Base-by-base conservation (phyloP, 2,888 invertebrate species). In the Danaus chrysippus region DNA sequence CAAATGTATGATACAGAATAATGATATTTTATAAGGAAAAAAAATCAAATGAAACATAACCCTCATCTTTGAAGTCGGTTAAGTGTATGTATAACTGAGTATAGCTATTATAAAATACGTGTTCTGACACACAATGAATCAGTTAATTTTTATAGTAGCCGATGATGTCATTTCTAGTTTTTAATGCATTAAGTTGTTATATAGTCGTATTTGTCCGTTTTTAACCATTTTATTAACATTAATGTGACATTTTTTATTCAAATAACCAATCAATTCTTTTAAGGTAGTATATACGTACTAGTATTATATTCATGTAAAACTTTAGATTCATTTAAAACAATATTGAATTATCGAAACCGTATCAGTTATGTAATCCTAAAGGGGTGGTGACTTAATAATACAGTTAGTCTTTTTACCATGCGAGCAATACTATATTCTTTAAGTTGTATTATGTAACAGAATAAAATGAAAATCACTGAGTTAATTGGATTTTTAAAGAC, bases 141-240 rank as follows among this genome's bases (percentile, higher is more conserved):
- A 67, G 58, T 34, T 49, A 49, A 5, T 23, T 23, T 49, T 56
- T 19, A 15, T 55, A 56, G 61, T 34, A 42, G 43, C 43, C 42
- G 61, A 42, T 67, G 66, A 67, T 60, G 64, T 67, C 62, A 67
- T 60, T 58, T 42, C 42, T 42, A 64, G 61, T 60, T 12, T 49
- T n/a, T 49, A 42, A 42, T 23, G n/a, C 19, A 23, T 49, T 49
- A 34, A 49, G 44, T 13, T 59, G 17, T 59, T 17, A 54, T 54
- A 17, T 44, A 10, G 44, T 19, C 42, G n/a, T 23, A 42, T 59
- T 59, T 34, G 34, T 54, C 15, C 43, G 15, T 54, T 42, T 23
- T 19, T 41, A n/a, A 15, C 34, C 15, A 34, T 34, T 34, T 6
- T 34, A 34, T 34, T 34, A 34, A 34, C 23, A 34, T 34, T 34